phyloP scores from a whole-genome alignment of 2,888 invertebrate genomes.

The Pristionchus arcanus region DNA sequence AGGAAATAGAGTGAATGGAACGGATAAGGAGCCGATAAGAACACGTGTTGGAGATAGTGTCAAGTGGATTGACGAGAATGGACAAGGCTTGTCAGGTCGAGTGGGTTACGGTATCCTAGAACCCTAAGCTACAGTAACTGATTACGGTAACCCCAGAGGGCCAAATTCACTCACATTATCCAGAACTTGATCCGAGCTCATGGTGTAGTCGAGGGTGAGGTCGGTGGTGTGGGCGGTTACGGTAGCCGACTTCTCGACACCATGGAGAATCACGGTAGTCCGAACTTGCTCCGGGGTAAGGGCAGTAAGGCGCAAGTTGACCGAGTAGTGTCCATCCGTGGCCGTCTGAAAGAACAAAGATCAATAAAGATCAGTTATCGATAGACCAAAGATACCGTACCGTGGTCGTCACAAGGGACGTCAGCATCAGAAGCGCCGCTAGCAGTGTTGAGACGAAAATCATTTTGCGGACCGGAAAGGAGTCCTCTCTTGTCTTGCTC shows the following conservation, averaged over 20 bases:
- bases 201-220: background rate
- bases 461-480: background rate
- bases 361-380: background rate
- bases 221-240: background rate
- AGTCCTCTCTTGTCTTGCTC: background rate
- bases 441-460: background rate
- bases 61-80: background rate
- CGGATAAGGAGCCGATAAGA: conserved; percentile 44
- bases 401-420: background rate
- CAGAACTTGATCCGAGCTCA: background rate
- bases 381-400: background rate
- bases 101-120: conserved; percentile 11
- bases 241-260: background rate
- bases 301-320: background rate
- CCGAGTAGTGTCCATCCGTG: background rate
- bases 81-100: conserved; percentile 4
- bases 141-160: background rate
- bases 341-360: background rate
- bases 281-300: background rate
- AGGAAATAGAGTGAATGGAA: background rate
- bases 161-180: background rate
- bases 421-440: background rate
- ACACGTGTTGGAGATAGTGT: conserved; percentile 2
- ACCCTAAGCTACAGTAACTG: too few relatives aligned
- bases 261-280: background rate